These are phyloP conservation scores for Dioctria linearis DNA, from an alignment of 2,888 invertebrate genomes.

Conservation along the genomic window DNA sequence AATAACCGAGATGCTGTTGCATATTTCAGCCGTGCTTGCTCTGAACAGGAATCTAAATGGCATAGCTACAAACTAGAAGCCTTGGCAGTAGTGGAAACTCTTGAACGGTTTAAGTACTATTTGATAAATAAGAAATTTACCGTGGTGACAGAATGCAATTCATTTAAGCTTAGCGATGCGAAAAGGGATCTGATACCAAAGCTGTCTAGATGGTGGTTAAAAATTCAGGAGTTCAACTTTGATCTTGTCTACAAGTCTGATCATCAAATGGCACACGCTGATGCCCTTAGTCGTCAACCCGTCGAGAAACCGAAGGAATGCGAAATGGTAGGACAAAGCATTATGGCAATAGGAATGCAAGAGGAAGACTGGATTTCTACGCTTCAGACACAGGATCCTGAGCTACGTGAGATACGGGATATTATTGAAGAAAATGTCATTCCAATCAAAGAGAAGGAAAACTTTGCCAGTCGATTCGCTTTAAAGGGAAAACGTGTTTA, in stretches of 20 bases:
- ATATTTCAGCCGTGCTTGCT: conserved; percentile 34
- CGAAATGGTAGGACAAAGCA: background rate
- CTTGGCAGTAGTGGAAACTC: conserved; percentile 21
- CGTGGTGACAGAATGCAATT: conserved; percentile 42
- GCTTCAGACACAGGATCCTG: conserved; percentile 55
- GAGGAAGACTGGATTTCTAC: conserved; percentile 56
- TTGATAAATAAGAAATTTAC: conserved; percentile 22
- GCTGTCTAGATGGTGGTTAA: conserved; percentile 50
- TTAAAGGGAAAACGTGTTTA: no score
- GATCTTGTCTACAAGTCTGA: conserved; percentile 1
- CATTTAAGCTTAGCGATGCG: background rate
- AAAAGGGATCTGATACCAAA: conserved; percentile 38
- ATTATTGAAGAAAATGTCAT: conserved; percentile 50
- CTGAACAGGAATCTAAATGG: background rate
- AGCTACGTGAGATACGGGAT: conserved; percentile 41
- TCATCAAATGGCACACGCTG: conserved; percentile 2
- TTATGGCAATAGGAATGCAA: conserved; percentile 20
- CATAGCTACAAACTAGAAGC: conserved; percentile 34
- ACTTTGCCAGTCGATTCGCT: no score
- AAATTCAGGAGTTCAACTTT: conserved; percentile 33
- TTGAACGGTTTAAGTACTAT: conserved; percentile 39
- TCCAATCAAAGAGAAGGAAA: background rate
- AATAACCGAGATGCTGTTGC: background rate
- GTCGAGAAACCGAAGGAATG: background rate
- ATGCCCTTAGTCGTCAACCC: conserved; percentile 9